Percentiles rank a stretch among this genome's conserved stretches.
Evolutionary conservation across 2,113 vertebrate species (phyloP).

Genomic region (Forbesichthys papilliferus): DNA sequence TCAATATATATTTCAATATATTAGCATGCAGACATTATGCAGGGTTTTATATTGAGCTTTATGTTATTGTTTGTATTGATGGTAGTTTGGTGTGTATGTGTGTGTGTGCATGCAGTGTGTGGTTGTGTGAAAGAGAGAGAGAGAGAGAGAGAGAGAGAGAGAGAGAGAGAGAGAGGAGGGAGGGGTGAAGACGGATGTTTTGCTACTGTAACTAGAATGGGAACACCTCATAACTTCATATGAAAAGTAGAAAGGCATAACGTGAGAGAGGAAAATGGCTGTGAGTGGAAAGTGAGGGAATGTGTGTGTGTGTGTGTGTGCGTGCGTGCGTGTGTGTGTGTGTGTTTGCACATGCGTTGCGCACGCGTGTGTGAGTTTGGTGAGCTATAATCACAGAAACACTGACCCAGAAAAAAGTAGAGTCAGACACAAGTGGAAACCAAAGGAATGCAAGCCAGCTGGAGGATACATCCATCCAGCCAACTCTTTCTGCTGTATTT

Average conservation of each 20-base stretch:
- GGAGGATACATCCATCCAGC: slow-evolving; percentile 70
- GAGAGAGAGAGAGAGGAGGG: not conserved
- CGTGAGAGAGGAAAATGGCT: slow-evolving; percentile 57
- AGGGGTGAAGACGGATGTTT: slow-evolving; percentile 46
- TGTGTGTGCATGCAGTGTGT: slow-evolving; percentile 8
- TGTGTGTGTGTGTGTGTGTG: slow-evolving; percentile 48
- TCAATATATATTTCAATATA: slow-evolving; percentile 6
- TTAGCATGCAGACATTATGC: slow-evolving; percentile 2
- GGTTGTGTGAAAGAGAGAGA: not conserved
- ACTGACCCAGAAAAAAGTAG: slow-evolving; percentile 73
- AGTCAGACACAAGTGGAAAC: slow-evolving; percentile 78
- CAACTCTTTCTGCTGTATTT: slow-evolving; percentile 70
- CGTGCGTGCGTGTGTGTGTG: slow-evolving; percentile 34
- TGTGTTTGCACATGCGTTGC: not conserved
- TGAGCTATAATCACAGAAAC: slow-evolving; percentile 77
- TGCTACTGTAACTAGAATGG: slow-evolving; percentile 28
- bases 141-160: slow-evolving; percentile 5
- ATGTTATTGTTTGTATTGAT: not conserved
- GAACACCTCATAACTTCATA: slow-evolving; percentile 53
- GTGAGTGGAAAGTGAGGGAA: slow-evolving; percentile 68
- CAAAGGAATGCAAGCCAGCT: slow-evolving; percentile 74
- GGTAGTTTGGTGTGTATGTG: slow-evolving; percentile 1
- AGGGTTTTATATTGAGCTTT: not conserved
- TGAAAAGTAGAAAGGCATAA: slow-evolving; percentile 43
- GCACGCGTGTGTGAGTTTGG: slow-evolving; percentile 10